These are phyloP conservation scores for Labeo calbasu DNA, from an alignment of 2,797 vertebrate species.

Conservation along the genomic window DNA sequence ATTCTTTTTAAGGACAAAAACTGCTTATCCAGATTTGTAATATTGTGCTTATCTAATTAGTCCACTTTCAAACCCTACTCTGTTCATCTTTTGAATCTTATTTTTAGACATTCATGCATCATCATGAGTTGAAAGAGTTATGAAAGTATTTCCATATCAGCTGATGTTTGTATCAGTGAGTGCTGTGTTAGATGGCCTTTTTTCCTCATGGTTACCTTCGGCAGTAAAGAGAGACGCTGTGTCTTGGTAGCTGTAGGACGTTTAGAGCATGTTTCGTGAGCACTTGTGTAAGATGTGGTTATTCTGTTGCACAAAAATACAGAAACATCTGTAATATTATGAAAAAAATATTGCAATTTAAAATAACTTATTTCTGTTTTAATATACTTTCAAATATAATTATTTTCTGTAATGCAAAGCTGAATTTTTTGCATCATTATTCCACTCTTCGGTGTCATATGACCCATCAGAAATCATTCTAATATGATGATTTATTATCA, in stretches of 20 bases:
- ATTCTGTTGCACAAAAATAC: not conserved
- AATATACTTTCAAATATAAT: too few relatives aligned
- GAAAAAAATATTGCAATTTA: too few relatives aligned
- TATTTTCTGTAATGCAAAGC: too few relatives aligned
- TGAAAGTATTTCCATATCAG: not conserved
- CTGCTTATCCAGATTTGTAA: not conserved
- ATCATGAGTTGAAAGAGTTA: not conserved
- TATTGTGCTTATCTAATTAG: not conserved
- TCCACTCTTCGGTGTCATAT: too few relatives aligned
- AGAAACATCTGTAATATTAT: too few relatives aligned
- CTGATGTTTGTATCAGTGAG: not conserved
- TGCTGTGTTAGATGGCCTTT: not conserved
- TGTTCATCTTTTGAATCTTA: not conserved
- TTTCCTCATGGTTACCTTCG: not conserved
- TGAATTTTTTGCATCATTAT: too few relatives aligned
- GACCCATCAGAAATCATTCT: too few relatives aligned
- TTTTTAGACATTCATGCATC: slow-evolving; percentile 8
- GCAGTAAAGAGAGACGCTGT: not conserved
- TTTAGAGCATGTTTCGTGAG: not conserved
- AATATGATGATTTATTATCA: too few relatives aligned
- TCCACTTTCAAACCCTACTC: not conserved
- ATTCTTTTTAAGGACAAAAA: not conserved
- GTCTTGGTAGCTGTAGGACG: not conserved
- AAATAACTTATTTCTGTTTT: too few relatives aligned
- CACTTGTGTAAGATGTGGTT: slow-evolving; percentile 12